Base-by-base conservation (phyloP, 2,888 invertebrate genomes). In the Chrysodeixis includens region DNA sequence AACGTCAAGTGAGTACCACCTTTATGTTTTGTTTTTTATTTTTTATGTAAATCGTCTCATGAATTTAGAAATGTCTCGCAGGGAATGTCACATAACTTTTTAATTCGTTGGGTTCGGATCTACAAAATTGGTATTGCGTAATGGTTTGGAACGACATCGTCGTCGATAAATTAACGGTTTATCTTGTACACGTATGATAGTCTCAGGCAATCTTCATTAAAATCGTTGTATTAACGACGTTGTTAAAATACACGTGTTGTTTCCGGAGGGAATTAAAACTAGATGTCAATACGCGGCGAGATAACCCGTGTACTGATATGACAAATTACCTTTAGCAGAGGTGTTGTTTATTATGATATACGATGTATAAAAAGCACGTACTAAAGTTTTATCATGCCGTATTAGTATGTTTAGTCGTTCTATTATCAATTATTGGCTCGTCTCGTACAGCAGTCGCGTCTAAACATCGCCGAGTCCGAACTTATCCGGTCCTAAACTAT, bases 1-100 rank as follows among this genome's bases (percentile, higher is more conserved):
- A 93, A 92, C 79, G 89, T 86, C 8, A 94, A 93, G 94, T 94
- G 70, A 94, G 94, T 93, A 73, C n/a, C 30, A 32, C 35, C 7
- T 51, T 62, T 22, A 51, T 40, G 46, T 20, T 16, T 30, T 49
- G 7, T 26, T 30, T 30, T 46, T 35, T 35, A 56, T 26, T 16
- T 7, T 32, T 14, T 30, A 26, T 20, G 20, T 18, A 40, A 40
- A 12, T 5, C 40, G 40, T 32, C 30, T 3, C 10, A n/a, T 0
- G n/a, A 6, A 20, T 52, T 52, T 35, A 22, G n/a, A 35, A 12
- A 44, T 22, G 44, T 49, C 16, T 46, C 22, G 14, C 52, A 32
- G 49, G 16, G 12, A 58, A 58, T 53, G 20, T 56, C 56, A 53
- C 35, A 35, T 53, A 46, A 53, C 32, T 49, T 59, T 74, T 59